Base-by-base conservation (phyloP, 1,140 invertebrate genomes). In the Papilio xuthus region DNA sequence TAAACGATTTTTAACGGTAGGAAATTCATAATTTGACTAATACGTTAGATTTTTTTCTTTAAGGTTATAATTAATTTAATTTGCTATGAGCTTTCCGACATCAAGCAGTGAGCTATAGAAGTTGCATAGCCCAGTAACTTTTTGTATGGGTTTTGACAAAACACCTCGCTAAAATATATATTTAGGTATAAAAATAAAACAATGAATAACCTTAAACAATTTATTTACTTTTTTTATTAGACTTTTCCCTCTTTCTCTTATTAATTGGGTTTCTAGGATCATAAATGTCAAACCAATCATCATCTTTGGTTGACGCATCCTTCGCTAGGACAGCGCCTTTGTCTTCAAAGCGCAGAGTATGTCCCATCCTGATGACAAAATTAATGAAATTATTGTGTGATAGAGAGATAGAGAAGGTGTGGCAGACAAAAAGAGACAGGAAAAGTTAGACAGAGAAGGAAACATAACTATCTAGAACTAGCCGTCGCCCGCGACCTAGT, bases 221-320 rank as follows among this genome's bases (percentile, higher is more conserved):
- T 86, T 86, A 88, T 89, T 90, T 90, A 80, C 77, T 84, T 60
- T 87, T 92, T 70, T 90, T 88, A 67, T 90, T 88, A 10, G 79
- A 81, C 20, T 92, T 90, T 83, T 94, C 97, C 80, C 98, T 94
- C 89, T 98, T 96, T 74, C 98, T 95, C 94, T 99, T 98, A 84
- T 98, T 99, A 0, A 99, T 92, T 0, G 98, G 97, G 95, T 99
- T 99, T 84, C 99, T 94, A 0, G 99, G 99, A 94, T 99, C 98
- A 87, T 97, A 97, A 78, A 99, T 98, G 87, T 99, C 98, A 91
- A 99, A 99, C 97, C 99, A 98, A 90, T 99, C 98, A 85, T 98
- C 97, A 77, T 96, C 95, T 90, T 98, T 98, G 6, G 96, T 97
- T 84, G 98, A 99, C 0, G 99, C 99, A 95, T 99, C 99, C 90